phyloP scores from a whole-genome alignment of 2,888 invertebrate genomes.

The Sturmia bella region DNA sequence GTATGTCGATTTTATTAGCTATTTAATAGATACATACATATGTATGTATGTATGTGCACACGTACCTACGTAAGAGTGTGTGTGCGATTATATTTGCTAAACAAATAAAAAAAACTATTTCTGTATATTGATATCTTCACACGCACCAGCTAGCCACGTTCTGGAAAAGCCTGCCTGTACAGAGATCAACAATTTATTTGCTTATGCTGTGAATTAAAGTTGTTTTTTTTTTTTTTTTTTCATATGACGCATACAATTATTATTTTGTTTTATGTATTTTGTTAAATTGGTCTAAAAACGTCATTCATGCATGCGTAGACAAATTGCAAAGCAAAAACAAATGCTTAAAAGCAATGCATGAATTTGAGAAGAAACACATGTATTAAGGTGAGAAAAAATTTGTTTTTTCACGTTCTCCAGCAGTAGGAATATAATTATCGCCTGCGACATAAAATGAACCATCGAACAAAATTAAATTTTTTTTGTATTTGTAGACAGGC shows the following conservation, averaged over 20 bases:
- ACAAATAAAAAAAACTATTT: too few species aligned
- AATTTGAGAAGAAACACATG: not conserved
- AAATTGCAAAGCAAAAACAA: slow-evolving; percentile 23
- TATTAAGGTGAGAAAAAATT: slow-evolving; percentile 9
- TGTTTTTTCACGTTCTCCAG: not conserved
- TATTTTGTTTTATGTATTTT: not conserved
- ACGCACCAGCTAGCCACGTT: too few species aligned
- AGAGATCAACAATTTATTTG: slow-evolving; percentile 27
- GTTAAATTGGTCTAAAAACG: slow-evolving; percentile 46
- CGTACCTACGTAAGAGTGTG: too few species aligned
- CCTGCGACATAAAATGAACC: too few species aligned
- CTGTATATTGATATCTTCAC: too few species aligned
- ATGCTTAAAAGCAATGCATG: slow-evolving; percentile 15
- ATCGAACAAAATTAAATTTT: too few species aligned
- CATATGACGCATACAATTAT: slow-evolving; percentile 23
- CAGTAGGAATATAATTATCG: not conserved
- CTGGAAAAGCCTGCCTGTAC: too few species aligned
- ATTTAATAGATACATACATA: slow-evolving; percentile 5
- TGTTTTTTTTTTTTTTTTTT: too few species aligned
- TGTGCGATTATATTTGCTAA: too few species aligned
- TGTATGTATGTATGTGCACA: too few species aligned
- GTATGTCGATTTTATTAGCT: slow-evolving; percentile 12
- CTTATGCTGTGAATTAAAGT: not conserved
- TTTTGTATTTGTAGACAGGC: too few species aligned
- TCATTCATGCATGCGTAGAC: slow-evolving; percentile 49